Base-by-base conservation (phyloP, 2,797 vertebrate species). In the Pangasius macronema region DNA sequence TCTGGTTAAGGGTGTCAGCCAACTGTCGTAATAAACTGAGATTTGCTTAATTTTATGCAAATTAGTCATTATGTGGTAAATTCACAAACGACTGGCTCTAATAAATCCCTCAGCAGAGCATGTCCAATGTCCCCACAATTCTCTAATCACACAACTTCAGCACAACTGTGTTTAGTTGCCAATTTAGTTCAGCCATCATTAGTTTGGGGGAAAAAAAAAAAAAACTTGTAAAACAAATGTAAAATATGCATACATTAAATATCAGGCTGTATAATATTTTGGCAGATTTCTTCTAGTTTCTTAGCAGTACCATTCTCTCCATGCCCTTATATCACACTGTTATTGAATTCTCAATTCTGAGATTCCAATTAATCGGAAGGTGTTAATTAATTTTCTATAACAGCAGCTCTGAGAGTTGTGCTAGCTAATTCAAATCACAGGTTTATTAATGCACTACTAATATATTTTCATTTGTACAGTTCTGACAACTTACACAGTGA, bases 41-140 rank as follows among this genome's bases (percentile, higher is more conserved):
- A 75, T 57, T 22, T 33, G 33, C 14, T 57, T 57, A 5, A 36
- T 79, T 55, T 57, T 13, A 79, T 79, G 30, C 51, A 55, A 55
- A 53, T 55, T 20, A 13, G 16, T 33, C 51, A 77, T 53, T 51
- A 51, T 30, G 46, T 6, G 6, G 27, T 55, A 55, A 46, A 75
- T 75, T 76, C 49, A 53, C 73, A 76, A 76, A 76, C 11, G 72
- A 75, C 72, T 75, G 72, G 10, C 10, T 75, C 49, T 76, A 76
- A 6, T 76, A 51, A 76, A n/a, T 51, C 24, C 24, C 46, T 76
- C 73, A 76, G 13, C 73, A 30, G 46, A 51, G 46, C 73, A 11
- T 51, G 46, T 51, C 27, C 46, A 16, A 76, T 16, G 13, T 76
- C 42, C 42, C 27, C n/a, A 77, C 16, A 77, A 30, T 20, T 77